Evolutionary conservation across 2,888 invertebrate genomes (phyloP).

Genomic region (Germaria angustata): DNA sequence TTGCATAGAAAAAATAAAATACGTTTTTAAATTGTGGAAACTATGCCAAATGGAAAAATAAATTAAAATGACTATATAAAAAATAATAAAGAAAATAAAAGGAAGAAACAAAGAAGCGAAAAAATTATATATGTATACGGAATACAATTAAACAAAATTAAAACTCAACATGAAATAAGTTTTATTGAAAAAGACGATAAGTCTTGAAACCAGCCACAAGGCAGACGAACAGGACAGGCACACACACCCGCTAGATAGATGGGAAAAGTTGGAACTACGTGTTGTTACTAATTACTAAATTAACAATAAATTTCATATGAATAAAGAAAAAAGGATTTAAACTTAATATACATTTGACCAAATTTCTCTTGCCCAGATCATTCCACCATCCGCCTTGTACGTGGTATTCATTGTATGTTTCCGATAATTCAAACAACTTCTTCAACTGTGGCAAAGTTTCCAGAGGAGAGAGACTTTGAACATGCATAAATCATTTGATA

Average conservation of each 20-base stretch:
- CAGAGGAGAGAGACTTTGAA: not conserved
- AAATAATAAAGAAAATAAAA: no score
- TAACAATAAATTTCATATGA: conserved; percentile 47
- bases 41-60: conserved; percentile 54
- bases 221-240: not conserved
- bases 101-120: not conserved
- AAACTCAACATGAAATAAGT: conserved; percentile 55
- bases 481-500: conserved; percentile 73
- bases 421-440: conserved; percentile 14
- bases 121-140: not conserved
- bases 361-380: not conserved
- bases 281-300: conserved; percentile 63
- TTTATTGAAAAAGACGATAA: conserved; percentile 55
- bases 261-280: conserved; percentile 34
- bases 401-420: not conserved
- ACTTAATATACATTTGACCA: conserved; percentile 18
- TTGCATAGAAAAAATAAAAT: not conserved
- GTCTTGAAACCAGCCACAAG: conserved; percentile 11
- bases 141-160: conserved; percentile 45
- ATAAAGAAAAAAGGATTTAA: conserved; percentile 2
- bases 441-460: not conserved
- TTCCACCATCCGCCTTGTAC: not conserved
- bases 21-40: conserved; percentile 39
- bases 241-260: not conserved
- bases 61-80: no score